phyloP scores from a whole-genome alignment of 2,888 invertebrate genomes.

The Pantelozetes paolii region DNA sequence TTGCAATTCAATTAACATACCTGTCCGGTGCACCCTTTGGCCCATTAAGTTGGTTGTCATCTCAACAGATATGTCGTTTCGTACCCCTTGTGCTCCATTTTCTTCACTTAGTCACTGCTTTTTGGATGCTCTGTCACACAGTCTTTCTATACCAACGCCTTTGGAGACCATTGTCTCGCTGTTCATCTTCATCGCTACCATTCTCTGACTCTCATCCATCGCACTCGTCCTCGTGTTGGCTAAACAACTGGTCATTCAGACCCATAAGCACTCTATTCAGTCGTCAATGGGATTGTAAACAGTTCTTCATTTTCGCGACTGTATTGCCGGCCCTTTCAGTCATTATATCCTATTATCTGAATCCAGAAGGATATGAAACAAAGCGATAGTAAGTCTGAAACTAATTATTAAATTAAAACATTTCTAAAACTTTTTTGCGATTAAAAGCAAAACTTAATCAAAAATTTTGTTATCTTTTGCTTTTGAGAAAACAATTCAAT shows the following conservation, averaged over 20 bases:
- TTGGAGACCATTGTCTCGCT: constrained; percentile 56
- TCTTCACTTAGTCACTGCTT: constrained; percentile 64
- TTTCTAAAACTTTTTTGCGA: background rate
- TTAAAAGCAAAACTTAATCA: background rate
- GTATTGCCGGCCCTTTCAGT: constrained; percentile 46
- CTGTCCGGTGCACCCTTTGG: constrained; percentile 45
- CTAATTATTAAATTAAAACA: background rate
- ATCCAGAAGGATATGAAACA: constrained; percentile 67
- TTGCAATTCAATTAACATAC: constrained; percentile 47
- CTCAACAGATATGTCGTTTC: constrained; percentile 60
- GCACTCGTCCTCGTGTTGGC: background rate
- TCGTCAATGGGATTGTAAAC: constrained; percentile 37
- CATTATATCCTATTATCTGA: constrained; percentile 62
- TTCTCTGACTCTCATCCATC: constrained; percentile 14
- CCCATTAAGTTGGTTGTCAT: background rate
- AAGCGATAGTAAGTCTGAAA: constrained; percentile 58
- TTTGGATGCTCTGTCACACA: constrained; percentile 66
- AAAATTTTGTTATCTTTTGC: background rate
- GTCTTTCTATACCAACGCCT: constrained; percentile 53
- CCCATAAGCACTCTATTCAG: background rate
- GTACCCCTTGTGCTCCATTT: constrained; percentile 67
- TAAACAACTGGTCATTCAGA: background rate
- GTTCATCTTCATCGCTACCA: constrained; percentile 32
- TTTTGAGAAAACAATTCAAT: background rate
- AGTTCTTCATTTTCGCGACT: constrained; percentile 47